phyloP scores from a whole-genome alignment of 23 tunicate species.

The Trididemnum miniatum region DNA sequence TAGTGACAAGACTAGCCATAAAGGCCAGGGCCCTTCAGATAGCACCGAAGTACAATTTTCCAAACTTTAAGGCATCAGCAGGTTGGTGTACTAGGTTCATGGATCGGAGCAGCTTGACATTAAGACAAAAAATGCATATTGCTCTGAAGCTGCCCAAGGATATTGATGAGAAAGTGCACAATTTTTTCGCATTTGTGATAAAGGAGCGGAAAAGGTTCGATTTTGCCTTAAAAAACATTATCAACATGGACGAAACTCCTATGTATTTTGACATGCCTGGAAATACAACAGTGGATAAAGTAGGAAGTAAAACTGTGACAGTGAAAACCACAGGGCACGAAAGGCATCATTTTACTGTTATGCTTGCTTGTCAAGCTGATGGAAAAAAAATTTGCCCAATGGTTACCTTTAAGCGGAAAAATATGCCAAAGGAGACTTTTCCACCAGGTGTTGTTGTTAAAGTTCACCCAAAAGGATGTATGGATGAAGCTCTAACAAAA shows the following conservation, averaged over 20 bases:
- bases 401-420: slow-evolving; percentile 24
- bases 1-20: slow-evolving; percentile 1
- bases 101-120: background rate
- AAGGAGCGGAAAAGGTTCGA: slow-evolving; percentile 3
- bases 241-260: slow-evolving; percentile 42
- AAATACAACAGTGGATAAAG: slow-evolving; percentile 16
- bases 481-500: slow-evolving; percentile 5
- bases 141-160: slow-evolving; percentile 31
- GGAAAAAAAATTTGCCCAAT: slow-evolving; percentile 1
- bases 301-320: slow-evolving; percentile 18
- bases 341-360: slow-evolving; percentile 36
- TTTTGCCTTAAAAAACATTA: background rate
- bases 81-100: slow-evolving; percentile 12
- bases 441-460: slow-evolving; percentile 35
- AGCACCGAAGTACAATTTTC: background rate
- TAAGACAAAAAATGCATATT: background rate
- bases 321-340: slow-evolving; percentile 40
- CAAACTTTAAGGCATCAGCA: slow-evolving; percentile 16
- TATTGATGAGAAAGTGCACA: slow-evolving; percentile 1
- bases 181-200: slow-evolving; percentile 14
- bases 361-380: slow-evolving; percentile 19
- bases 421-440: slow-evolving; percentile 28
- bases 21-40: slow-evolving; percentile 4
- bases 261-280: slow-evolving; percentile 42
- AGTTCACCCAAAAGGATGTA: slow-evolving; percentile 20